Conservation (phyloP, 2,113 vertebrate genomes). For the Corythaixoides concolor region DNA sequence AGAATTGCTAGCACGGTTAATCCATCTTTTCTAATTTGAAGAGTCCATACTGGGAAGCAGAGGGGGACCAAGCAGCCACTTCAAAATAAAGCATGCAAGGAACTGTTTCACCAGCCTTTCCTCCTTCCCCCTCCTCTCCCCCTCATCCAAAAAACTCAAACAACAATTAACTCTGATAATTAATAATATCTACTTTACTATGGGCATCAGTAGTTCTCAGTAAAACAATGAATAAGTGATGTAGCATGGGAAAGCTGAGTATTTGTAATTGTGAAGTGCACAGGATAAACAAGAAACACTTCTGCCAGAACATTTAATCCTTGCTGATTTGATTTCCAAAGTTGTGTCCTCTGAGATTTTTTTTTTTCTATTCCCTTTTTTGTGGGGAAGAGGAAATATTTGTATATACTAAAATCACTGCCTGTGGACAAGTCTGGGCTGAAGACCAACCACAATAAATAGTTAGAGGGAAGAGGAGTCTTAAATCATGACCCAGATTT, state of each 20-base stretch:
- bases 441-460: slow-evolving; percentile 24
- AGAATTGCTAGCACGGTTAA: not conserved
- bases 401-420: not conserved
- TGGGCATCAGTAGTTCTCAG: not conserved
- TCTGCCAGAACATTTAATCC: not conserved
- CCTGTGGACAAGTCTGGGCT: slow-evolving; percentile 37
- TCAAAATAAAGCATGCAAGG: not conserved
- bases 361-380: not conserved
- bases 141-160: not conserved
- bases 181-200: not conserved
- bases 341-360: not conserved
- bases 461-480: not conserved
- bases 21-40: not conserved
- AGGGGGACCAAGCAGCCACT: not conserved
- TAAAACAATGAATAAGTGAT: not conserved
- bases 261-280: not conserved
- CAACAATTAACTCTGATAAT: not conserved
- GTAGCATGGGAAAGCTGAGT: not conserved
- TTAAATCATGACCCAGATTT: not conserved
- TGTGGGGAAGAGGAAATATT: not conserved
- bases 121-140: not conserved
- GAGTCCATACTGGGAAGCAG: not conserved
- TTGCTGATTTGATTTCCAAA: slow-evolving; percentile 6
- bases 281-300: not conserved
- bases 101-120: not conserved